Evolutionary conservation across 2,888 invertebrate species (phyloP), one percentile per base, ranked within the genome.

Genomic region (Eupithecia abbreviata): DNA sequence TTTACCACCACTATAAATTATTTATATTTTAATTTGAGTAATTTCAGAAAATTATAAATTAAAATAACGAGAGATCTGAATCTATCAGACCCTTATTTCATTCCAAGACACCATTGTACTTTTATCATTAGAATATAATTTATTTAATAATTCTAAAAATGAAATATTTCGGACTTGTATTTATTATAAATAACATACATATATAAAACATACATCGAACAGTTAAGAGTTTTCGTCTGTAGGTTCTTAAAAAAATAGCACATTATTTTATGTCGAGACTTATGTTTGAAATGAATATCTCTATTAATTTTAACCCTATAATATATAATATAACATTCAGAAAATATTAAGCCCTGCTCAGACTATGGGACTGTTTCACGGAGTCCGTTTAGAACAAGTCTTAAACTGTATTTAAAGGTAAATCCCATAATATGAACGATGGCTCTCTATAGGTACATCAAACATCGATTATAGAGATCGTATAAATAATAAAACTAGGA

Each of bases 301-400:
- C 10, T 55, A 43, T 18, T 62, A 62, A 4, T n/a, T 67, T 41
- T 9, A n/a, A 15, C 15, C 18, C n/a, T 67, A 79, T 51, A 77
- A 79, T 72, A 77, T 77, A 15, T 7, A 18, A 30, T 67, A 79
- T 51, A 77, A 79, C 74, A 77, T 77, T 79, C 72, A 75, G 66
- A 77, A 77, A 77, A 73, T 78, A 76, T 69, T 49, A 73, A 65
- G 68, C 65, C 74, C 47, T 5, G 45, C 49, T 68, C 74, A 74
- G 71, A 79, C 49, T 62, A 65, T 12, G 18, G 12, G 42, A 62
- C 4, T 49, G 71, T 65, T 71, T 58, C 73, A 58, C 73, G 73
- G 58, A 76, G 18, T 13, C 55, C 70, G 73, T 49, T 76, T 76
- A 55, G 55, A 51, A 66, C 73, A 41, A n/a, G 71, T 10, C 9